Evolutionary conservation across 2,113 vertebrate species (phyloP), one percentile per base, ranked within the genome.

Genomic region (Hoplias malabaricus): DNA sequence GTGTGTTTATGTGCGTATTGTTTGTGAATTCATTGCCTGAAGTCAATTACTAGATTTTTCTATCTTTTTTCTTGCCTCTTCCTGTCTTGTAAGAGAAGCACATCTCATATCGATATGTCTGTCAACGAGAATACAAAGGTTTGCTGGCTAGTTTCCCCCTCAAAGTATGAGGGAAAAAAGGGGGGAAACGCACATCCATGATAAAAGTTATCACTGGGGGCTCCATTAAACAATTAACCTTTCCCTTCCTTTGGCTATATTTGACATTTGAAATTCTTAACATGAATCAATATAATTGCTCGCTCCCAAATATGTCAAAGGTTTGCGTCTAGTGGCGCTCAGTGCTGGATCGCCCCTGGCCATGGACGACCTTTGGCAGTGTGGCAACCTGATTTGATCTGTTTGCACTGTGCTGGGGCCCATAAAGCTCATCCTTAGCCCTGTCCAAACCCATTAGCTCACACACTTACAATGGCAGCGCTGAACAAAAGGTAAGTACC

Each of bases 301-400:
- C 59, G 33, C 43, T 66, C 63, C 69, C 53, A 63, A 70, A 80
- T 50, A 59, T 77, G 80, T 73, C 65, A 50, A 65, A 59, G 33
- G 36, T 54, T 67, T 48, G 42, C 57, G 43, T 57, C 42, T 8
- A 72, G 48, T 59, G 38, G 68, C 46, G 69, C 59, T 80, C 80
- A 80, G 63, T 34, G 77, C 83, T 84, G 80, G 71, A 65, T 75
- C 67, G 89, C 91, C 87, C 63, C 77, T 66, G 86, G 88, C 87
- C 82, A 83, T 77, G 70, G 78, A 83, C 91, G 89, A 93, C 89
- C 89, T 92, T 92, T 89, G 84, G 81, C 82, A 78, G 86, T 87
- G 69, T 84, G 83, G 85, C 87, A 86, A 87, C 82, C 86, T 88
- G 88, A 87, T 91, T 87, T 86, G 85, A 75, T 83, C 34, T 23